phyloP scores from a whole-genome alignment of 1,140 invertebrate species.

The Archivesica marissinica region DNA sequence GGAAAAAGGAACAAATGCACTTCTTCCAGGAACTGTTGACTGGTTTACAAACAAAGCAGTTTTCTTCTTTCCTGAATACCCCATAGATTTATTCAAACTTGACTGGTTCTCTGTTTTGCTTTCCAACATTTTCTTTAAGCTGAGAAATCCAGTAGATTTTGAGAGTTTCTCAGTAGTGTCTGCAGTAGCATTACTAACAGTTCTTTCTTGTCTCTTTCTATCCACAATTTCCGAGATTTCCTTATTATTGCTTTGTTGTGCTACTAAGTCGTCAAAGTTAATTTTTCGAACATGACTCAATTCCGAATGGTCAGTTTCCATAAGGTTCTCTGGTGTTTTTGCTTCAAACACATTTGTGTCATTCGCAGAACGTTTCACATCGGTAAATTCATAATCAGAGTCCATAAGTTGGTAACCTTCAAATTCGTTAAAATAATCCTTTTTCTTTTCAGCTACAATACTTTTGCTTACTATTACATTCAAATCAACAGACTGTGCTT shows the following conservation, averaged over 20 bases:
- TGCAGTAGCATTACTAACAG: neutral
- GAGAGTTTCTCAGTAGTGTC: constrained; percentile 28
- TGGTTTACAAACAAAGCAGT: constrained; percentile 58
- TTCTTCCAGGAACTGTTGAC: constrained; percentile 29
- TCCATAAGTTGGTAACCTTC: neutral
- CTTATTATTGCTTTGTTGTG: neutral
- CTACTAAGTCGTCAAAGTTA: constrained; percentile 35
- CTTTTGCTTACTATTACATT: neutral
- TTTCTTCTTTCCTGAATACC: constrained; percentile 39
- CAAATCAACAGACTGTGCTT: neutral
- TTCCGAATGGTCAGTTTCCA: constrained; percentile 38
- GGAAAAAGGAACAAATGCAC: constrained; percentile 67
- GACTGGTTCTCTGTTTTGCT: constrained; percentile 10
- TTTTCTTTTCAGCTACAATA: neutral
- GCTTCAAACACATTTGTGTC: constrained; percentile 1
- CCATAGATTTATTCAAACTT: constrained; percentile 50
- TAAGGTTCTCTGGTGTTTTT: constrained; percentile 21
- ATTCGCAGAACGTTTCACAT: neutral
- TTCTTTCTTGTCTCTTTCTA: neutral
- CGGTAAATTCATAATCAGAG: neutral
- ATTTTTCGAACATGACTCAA: constrained; percentile 45
- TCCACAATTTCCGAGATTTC: neutral
- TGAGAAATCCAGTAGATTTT: constrained; percentile 38
- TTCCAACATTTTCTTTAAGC: constrained; percentile 45
- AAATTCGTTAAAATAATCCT: neutral